Conservation (phyloP, 2,113 vertebrate genomes). For the Pluvianellus socialis region DNA sequence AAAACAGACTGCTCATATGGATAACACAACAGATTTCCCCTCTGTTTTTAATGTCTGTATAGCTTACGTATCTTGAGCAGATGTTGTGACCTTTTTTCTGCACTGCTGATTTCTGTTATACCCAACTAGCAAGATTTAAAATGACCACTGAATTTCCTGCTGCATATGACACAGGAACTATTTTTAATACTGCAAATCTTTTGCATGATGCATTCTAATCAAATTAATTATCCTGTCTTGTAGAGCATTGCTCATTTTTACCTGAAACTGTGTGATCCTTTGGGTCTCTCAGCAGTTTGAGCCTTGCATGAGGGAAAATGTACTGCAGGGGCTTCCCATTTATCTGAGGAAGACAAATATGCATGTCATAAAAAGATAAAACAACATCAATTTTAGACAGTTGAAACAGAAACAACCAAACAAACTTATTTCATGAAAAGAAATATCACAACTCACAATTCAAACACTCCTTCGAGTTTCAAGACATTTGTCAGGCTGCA, state of each 20-base stretch:
- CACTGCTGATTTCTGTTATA: background rate
- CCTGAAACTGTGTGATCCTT: slow-evolving; percentile 96
- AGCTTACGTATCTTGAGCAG: background rate
- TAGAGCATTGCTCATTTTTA: slow-evolving; percentile 58
- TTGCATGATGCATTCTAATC: background rate
- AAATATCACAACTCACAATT: background rate
- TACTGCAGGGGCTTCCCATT: slow-evolving; percentile 88
- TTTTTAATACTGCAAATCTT: background rate
- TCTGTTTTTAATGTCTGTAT: background rate
- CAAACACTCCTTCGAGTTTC: background rate
- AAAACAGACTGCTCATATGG: background rate
- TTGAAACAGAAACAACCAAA: background rate
- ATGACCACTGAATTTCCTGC: background rate
- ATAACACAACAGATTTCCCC: background rate
- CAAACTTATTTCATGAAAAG: background rate
- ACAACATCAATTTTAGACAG: background rate
- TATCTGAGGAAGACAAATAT: slow-evolving; percentile 79
- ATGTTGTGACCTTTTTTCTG: background rate
- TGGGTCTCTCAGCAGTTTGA: slow-evolving; percentile 88
- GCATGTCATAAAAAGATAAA: slow-evolving; percentile 13
- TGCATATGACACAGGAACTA: background rate
- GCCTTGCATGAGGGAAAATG: slow-evolving; percentile 86
- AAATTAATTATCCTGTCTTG: background rate
- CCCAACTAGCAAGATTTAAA: background rate
- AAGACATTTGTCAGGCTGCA: background rate